Conservation (phyloP, 2,797 vertebrate genomes). For the Acrocephalus scirpaceus region DNA sequence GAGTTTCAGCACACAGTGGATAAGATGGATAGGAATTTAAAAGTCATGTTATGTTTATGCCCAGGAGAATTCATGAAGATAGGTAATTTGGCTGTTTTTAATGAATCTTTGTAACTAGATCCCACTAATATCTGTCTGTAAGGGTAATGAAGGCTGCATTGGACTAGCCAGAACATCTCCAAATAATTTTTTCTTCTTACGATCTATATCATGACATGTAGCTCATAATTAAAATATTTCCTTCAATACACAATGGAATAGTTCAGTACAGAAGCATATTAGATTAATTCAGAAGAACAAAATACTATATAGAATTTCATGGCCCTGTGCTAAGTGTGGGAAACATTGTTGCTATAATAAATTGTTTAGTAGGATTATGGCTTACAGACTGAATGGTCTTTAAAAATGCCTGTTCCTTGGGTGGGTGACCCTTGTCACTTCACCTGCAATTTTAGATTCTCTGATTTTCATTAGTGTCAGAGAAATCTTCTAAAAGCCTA, state of each 20-base stretch:
- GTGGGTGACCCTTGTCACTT: not conserved
- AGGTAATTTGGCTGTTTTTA: slow-evolving; percentile 22
- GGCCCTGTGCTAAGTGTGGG: not conserved
- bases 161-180: slow-evolving; percentile 3
- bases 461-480: not conserved
- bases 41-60: not conserved
- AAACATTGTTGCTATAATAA: not conserved
- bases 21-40: slow-evolving; percentile 16
- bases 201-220: not conserved
- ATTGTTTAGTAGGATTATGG: not conserved
- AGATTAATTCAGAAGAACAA: not conserved
- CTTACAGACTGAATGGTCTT: not conserved
- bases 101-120: slow-evolving; percentile 21
- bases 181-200: slow-evolving; percentile 30
- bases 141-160: not conserved
- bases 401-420: not conserved
- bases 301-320: not conserved
- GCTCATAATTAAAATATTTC: slow-evolving; percentile 28
- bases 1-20: not conserved
- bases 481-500: not conserved
- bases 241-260: not conserved
- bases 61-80: not conserved
- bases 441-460: not conserved
- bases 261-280: not conserved
- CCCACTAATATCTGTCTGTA: slow-evolving; percentile 20